phyloP scores from a whole-genome alignment of 2,113 vertebrate species.

The Trinectes maculatus region DNA sequence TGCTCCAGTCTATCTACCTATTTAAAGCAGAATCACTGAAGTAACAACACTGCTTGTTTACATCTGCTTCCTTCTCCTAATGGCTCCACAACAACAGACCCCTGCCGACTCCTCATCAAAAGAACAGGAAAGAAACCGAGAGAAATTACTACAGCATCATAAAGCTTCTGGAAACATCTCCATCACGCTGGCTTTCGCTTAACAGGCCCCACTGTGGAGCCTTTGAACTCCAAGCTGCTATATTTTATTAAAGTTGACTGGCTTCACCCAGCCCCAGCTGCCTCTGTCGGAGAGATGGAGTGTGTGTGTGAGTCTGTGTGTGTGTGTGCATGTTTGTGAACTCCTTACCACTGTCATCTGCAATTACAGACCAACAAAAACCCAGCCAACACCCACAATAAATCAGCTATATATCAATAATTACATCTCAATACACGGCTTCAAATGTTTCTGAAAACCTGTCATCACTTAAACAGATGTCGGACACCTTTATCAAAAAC shows the following conservation, averaged over 20 bases:
- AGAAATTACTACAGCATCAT: conserved; percentile 60
- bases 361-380: conserved; percentile 11
- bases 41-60: conserved; percentile 30
- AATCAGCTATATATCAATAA: conserved; percentile 15
- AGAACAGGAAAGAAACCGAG: conserved; percentile 56
- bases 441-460: no score
- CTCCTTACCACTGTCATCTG: conserved; percentile 11
- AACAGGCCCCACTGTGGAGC: conserved; percentile 70
- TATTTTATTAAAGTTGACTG: conserved; percentile 74
- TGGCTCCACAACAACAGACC: conserved; percentile 45
- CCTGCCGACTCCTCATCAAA: conserved; percentile 59
- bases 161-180: conserved; percentile 78
- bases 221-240: conserved; percentile 79
- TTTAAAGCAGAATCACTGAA: conserved; percentile 47
- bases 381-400: not conserved
- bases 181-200: conserved; percentile 65
- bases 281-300: conserved; percentile 36
- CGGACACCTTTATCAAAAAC: not conserved
- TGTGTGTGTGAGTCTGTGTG: conserved; percentile 19
- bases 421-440: not conserved
- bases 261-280: conserved; percentile 59
- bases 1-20: conserved; percentile 51
- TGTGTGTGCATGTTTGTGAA: not conserved
- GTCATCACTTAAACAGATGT: not conserved
- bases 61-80: conserved; percentile 45